Conservation (phyloP, 2,113 vertebrate genomes). For the Bubo bubo region DNA sequence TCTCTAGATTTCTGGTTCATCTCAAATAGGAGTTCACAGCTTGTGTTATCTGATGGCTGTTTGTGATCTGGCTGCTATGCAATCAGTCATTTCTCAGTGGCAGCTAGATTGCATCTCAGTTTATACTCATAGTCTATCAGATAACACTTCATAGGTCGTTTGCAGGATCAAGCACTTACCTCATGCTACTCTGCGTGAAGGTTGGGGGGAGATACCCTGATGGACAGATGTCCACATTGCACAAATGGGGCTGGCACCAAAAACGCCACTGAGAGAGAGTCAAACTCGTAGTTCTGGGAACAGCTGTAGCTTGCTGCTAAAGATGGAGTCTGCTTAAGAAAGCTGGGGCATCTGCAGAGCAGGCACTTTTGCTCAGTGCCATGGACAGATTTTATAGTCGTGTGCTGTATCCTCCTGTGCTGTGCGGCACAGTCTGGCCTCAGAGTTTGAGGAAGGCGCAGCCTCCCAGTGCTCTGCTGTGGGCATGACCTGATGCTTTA, state of each 20-base stretch:
- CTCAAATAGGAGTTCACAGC: neutral
- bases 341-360: neutral
- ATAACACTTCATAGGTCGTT: neutral
- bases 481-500: neutral
- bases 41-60: neutral
- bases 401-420: neutral
- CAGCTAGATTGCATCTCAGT: neutral
- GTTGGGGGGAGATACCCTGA: neutral
- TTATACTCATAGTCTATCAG: neutral
- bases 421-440: neutral
- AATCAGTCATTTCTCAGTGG: neutral
- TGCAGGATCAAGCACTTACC: neutral
- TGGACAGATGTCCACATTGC: neutral
- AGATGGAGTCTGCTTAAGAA: neutral
- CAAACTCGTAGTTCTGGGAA: neutral
- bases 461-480: neutral
- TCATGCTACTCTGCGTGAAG: rapidly evolving
- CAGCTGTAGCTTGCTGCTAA: neutral
- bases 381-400: rapidly evolving
- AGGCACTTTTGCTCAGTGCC: neutral
- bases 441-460: neutral
- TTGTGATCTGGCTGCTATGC: neutral
- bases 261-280: neutral
- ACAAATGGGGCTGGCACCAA: neutral
- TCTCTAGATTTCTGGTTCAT: neutral